Percentiles rank a stretch among this genome's conserved stretches.
phyloP scores from a whole-genome alignment of 2,888 invertebrate species.

The Leptogaster cylindrica region DNA sequence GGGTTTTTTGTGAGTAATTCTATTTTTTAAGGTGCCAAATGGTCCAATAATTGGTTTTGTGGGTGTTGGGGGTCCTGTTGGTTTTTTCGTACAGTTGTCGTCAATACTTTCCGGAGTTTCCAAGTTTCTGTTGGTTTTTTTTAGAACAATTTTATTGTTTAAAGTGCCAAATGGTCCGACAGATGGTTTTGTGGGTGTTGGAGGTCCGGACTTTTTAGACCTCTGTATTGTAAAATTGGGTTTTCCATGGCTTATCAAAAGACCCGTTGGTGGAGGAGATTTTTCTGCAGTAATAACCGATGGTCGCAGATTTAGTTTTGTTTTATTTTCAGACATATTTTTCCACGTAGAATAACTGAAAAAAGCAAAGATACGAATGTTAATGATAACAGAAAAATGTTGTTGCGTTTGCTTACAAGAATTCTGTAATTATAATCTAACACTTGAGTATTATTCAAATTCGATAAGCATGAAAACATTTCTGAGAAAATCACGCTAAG shows the following conservation, averaged over 20 bases:
- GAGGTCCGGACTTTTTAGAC: not conserved
- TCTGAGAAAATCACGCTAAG: too few species aligned
- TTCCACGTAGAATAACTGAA: not conserved
- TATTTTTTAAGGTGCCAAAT: too few species aligned
- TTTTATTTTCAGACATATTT: not conserved
- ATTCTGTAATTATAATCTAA: too few species aligned
- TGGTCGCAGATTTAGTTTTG: constrained; percentile 7
- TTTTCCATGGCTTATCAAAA: constrained; percentile 59
- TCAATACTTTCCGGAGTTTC: too few species aligned
- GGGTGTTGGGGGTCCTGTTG: too few species aligned
- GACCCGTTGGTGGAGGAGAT: constrained; percentile 58
- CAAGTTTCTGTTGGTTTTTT: not conserved
- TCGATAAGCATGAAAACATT: too few species aligned
- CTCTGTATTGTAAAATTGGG: constrained; percentile 60
- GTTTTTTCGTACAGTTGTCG: too few species aligned
- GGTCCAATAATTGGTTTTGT: too few species aligned
- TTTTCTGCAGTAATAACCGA: constrained; percentile 51
- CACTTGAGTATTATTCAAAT: too few species aligned
- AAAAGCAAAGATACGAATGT: too few species aligned
- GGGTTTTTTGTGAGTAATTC: not conserved
- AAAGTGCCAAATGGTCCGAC: not conserved
- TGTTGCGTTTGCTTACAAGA: too few species aligned
- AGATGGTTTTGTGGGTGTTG: not conserved
- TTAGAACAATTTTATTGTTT: not conserved
- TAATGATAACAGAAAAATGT: too few species aligned